These are phyloP conservation scores for Dreissena polymorpha DNA, from an alignment of 1,140 invertebrate genomes.

Conservation along the genomic window DNA sequence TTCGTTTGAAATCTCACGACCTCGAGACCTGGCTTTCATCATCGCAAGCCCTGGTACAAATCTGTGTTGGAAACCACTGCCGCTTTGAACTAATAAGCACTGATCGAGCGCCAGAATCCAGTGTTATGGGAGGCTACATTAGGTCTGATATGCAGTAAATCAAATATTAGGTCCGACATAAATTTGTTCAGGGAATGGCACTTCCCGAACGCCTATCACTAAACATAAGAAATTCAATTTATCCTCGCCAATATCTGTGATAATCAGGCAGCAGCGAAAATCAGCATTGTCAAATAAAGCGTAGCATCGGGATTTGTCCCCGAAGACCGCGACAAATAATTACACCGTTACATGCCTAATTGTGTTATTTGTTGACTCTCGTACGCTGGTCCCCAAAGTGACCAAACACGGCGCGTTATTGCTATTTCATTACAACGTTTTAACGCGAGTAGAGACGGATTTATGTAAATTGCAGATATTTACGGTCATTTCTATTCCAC, in stretches of 20 bases:
- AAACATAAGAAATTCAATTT: conserved; percentile 54
- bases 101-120: conserved; percentile 9
- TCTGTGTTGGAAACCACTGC: conserved; percentile 33
- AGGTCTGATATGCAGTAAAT: conserved; percentile 43
- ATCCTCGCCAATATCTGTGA: conserved; percentile 17
- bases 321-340: conserved; percentile 51
- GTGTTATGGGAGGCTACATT: conserved; percentile 26
- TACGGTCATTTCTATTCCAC: conserved; percentile 49
- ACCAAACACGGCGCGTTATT: neutral
- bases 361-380: conserved; percentile 54
- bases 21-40: conserved; percentile 29
- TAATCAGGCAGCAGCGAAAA: conserved; percentile 33
- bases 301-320: conserved; percentile 49
- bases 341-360: conserved; percentile 50
- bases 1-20: neutral
- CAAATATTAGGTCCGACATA: conserved; percentile 53
- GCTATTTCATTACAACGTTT: conserved; percentile 48
- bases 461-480: conserved; percentile 52
- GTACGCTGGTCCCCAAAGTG: conserved; percentile 21
- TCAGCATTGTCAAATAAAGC: conserved; percentile 53
- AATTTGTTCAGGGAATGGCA: conserved; percentile 55
- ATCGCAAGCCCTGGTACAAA: conserved; percentile 32
- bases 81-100: conserved; percentile 38
- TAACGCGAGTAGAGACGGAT: conserved; percentile 32
- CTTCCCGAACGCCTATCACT: conserved; percentile 36